Evolutionary conservation across 2,113 vertebrate genomes (phyloP).

Genomic region (Myotis lucifugus): DNA sequence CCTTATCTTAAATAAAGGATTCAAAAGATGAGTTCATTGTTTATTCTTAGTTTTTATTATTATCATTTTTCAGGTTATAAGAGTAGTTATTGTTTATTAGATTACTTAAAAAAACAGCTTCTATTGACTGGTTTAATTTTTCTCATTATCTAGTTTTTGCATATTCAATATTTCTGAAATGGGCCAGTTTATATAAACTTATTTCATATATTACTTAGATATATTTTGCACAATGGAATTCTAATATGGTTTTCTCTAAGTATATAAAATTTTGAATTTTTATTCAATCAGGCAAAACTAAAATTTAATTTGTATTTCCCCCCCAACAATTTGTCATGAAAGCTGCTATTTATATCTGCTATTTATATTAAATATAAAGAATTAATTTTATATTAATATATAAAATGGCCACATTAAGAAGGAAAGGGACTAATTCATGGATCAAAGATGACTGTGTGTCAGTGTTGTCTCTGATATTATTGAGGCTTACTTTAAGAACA

Average conservation of each 20-base stretch:
- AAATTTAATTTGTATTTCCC: constrained; percentile 35
- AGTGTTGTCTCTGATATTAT: neutral
- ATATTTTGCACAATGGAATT: constrained; percentile 30
- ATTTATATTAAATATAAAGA: neutral
- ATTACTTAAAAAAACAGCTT: neutral
- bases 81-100: neutral
- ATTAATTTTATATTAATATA: neutral
- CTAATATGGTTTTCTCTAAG: neutral
- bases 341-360: neutral
- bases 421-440: neutral
- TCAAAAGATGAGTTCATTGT: neutral
- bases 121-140: neutral
- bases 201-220: neutral
- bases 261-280: neutral
- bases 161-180: constrained; percentile 40
- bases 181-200: neutral
- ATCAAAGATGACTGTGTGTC: neutral
- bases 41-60: constrained; percentile 13
- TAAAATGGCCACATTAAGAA: neutral
- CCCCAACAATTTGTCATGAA: neutral
- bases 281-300: neutral
- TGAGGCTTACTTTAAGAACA: neutral
- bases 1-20: constrained; percentile 10
- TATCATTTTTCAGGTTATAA: constrained; percentile 25
- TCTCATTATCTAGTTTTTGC: neutral